Base-by-base conservation (phyloP, 2,113 vertebrate species). In the Ranitomeya imitator region DNA sequence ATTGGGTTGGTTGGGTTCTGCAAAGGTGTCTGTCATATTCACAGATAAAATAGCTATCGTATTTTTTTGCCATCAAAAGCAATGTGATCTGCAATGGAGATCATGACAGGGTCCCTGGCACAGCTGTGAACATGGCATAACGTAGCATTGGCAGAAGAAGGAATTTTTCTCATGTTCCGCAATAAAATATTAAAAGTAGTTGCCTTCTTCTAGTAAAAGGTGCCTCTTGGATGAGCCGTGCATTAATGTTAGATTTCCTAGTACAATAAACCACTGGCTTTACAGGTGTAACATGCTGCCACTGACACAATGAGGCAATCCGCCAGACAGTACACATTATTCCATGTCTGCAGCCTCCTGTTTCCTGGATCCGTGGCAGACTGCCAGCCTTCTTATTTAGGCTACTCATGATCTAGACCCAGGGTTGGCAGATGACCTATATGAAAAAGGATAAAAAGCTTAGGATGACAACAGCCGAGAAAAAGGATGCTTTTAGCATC, bases 381-480 rank as follows among this genome's bases (percentile, higher is more conserved):
- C 69, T 88, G 80, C 71, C 71, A 84, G 26, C 14, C 45, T 83
- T 77, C 76, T 88, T 74, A 88, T 88, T 88, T 63, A 77, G 80
- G 80, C 87, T 88, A 83, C 69, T 83, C 71, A 55, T 74, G 71
- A 77, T 88, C 71, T 78, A 63, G 57, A 83, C 80, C 80, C 80
- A 65, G 87, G 65, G 4, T 60, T 88, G 59, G 80, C 80, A 55
- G 59, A 83, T 88, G 87, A 88, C 87, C 87, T 84, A 88, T 88
- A 88, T 88, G 87, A 54, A 21, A 88, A 83, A 71, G 86, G 86
- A 88, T 83, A 83, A 88, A 88, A 78, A 78, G 87, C 87, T 88
- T 88, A 88, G 80, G 11, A 76, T 83, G 80, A 83, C 80, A 88
- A 78, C 87, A 83, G 83, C 87, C 65, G 57, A 83, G 71, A 83